Percentiles rank a stretch among this genome's conserved stretches.
These are phyloP conservation scores for Podarcis cretensis DNA, from an alignment of 2,113 vertebrate species.

Conservation along the genomic window DNA sequence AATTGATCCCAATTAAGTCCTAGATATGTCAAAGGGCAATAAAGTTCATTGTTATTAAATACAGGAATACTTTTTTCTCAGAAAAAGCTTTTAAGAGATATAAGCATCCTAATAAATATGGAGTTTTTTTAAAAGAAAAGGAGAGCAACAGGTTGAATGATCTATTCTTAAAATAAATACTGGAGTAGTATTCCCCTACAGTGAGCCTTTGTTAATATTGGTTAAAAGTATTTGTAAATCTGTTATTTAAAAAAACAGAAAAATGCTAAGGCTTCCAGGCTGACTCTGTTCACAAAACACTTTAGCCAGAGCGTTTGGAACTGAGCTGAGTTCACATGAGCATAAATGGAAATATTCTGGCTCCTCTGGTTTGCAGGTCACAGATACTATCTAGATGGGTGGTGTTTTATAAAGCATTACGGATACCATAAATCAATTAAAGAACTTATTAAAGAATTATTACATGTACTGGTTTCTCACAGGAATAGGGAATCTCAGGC, in stretches of 20 bases:
- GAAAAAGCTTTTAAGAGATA: slow-evolving; percentile 27
- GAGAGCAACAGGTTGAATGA: not conserved
- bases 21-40: slow-evolving; percentile 8
- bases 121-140: not conserved
- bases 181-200: not conserved
- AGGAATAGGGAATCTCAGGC: too few relatives aligned
- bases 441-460: not conserved
- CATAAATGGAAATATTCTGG: not conserved
- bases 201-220: not conserved
- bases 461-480: not conserved
- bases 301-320: not conserved
- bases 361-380: not conserved
- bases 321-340: not conserved
- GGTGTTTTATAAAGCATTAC: not conserved
- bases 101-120: slow-evolving; percentile 32
- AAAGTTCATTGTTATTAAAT: slow-evolving; percentile 19
- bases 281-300: not conserved
- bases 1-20: slow-evolving; percentile 31
- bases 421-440: not conserved
- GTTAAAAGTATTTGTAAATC: not conserved
- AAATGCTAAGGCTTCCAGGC: not conserved
- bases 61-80: slow-evolving; percentile 25
- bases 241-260: not conserved
- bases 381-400: not conserved
- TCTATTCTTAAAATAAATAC: slow-evolving; percentile 12